Percentiles rank a stretch among this genome's conserved stretches.
These are phyloP conservation scores for Macaria liturata DNA, from an alignment of 2,888 invertebrate genomes.

Conservation along the genomic window DNA sequence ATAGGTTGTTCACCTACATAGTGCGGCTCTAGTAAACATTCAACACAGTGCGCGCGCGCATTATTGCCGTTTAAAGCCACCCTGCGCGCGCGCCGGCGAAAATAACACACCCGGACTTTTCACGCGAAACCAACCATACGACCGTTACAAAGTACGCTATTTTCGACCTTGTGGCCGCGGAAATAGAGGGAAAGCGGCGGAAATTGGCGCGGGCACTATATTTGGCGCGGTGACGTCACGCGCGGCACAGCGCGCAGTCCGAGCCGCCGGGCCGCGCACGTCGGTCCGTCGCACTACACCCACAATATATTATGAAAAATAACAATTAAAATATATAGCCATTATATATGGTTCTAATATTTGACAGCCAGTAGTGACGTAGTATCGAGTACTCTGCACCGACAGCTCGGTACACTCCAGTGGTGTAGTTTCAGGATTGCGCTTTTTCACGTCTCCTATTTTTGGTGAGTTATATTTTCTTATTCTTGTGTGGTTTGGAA, in stretches of 20 bases:
- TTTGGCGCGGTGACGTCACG: conserved; percentile 71
- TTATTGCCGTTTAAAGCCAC: conserved; percentile 79
- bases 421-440: conserved; percentile 53
- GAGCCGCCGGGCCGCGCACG: conserved; percentile 63
- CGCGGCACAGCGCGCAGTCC: conserved; percentile 67
- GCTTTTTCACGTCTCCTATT: conserved; percentile 38
- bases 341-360: conserved; percentile 48
- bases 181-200: conserved; percentile 44
- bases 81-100: conserved; percentile 74
- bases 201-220: conserved; percentile 56
- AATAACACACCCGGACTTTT: conserved; percentile 77
- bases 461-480: conserved; percentile 49
- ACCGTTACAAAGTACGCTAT: conserved; percentile 31
- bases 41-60: conserved; percentile 39
- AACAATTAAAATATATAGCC: conserved; percentile 39
- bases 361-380: conserved; percentile 41
- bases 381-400: conserved; percentile 36
- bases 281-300: conserved; percentile 53
- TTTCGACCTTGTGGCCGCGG: conserved; percentile 35
- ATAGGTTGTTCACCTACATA: conserved; percentile 40
- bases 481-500: conserved; percentile 4
- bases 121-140: conserved; percentile 45
- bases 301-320: conserved; percentile 38
- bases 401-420: conserved; percentile 43
- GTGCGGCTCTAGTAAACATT: conserved; percentile 57